Conservation (phyloP, 2,888 invertebrate genomes). For the Lithodes maja region DNA sequence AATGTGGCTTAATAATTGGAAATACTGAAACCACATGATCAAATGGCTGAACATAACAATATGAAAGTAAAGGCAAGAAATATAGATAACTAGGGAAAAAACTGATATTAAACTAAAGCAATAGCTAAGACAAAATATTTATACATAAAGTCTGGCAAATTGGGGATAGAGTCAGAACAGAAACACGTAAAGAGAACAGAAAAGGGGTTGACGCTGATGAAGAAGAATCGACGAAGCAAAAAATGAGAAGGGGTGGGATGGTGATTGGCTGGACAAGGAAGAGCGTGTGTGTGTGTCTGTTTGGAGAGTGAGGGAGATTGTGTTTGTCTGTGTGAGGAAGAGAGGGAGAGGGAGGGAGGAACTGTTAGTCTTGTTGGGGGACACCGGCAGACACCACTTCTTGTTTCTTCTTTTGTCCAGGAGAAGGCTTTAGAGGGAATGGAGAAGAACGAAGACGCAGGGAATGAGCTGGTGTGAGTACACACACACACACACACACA, state of each 20-base stretch:
- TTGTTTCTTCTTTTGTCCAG: neutral
- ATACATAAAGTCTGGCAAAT: neutral
- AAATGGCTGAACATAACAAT: too few species aligned
- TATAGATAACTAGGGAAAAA: too few species aligned
- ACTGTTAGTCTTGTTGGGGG: neutral
- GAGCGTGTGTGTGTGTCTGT: neutral
- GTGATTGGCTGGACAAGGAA: neutral
- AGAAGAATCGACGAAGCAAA: neutral
- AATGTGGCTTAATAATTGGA: too few species aligned
- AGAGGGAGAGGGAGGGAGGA: neutral
- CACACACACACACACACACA: constrained; percentile 17
- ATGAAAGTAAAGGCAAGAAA: too few species aligned
- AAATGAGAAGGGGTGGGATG: neutral
- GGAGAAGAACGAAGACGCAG: neutral
- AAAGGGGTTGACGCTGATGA: neutral
- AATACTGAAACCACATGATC: too few species aligned
- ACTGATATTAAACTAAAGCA: too few species aligned
- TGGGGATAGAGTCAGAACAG: neutral
- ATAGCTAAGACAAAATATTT: neutral
- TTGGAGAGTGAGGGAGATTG: neutral
- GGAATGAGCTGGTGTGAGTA: neutral
- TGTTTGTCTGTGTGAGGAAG: neutral
- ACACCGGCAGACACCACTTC: neutral
- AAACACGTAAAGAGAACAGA: neutral
- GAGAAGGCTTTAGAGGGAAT: neutral